phyloP scores from a whole-genome alignment of 1,140 invertebrate species.

The Agrypnia vestita region DNA sequence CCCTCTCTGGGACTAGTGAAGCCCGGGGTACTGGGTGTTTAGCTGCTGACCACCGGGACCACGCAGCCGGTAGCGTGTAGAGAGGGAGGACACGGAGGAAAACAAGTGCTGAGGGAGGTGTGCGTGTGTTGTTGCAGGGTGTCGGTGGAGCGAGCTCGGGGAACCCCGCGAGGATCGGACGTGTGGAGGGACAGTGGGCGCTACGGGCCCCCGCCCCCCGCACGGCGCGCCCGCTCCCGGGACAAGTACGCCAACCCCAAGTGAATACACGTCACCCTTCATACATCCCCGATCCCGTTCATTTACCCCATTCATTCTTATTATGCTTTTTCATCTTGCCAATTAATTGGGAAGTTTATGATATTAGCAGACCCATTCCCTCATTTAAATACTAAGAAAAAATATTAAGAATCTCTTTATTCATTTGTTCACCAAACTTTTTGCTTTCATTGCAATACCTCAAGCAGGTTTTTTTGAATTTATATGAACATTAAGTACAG shows the following conservation, averaged over 20 bases:
- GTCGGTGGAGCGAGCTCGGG: constrained; percentile 88
- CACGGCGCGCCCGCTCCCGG: constrained; percentile 63
- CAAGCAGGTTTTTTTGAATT: too few species aligned
- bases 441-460: too few species aligned
- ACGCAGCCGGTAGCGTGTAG: neutral
- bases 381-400: neutral
- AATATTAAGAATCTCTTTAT: too few species aligned
- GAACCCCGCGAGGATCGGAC: constrained; percentile 83
- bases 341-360: neutral
- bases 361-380: neutral
- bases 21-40: constrained; percentile 71
- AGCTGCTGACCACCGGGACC: too few species aligned
- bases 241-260: constrained; percentile 66
- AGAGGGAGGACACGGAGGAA: constrained; percentile 1
- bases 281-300: constrained; percentile 10
- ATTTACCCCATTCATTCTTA: constrained; percentile 11
- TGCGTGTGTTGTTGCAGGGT: constrained; percentile 83
- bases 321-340: neutral
- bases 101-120: constrained; percentile 63
- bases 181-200: constrained; percentile 77
- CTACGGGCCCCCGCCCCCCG: constrained; percentile 63
- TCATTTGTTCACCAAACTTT: too few species aligned
- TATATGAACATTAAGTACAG: too few species aligned
- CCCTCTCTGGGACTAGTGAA: constrained; percentile 65
- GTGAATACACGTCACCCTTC: constrained; percentile 41